phyloP scores from a whole-genome alignment of 2,797 vertebrate species.

The Danionella dracula region DNA sequence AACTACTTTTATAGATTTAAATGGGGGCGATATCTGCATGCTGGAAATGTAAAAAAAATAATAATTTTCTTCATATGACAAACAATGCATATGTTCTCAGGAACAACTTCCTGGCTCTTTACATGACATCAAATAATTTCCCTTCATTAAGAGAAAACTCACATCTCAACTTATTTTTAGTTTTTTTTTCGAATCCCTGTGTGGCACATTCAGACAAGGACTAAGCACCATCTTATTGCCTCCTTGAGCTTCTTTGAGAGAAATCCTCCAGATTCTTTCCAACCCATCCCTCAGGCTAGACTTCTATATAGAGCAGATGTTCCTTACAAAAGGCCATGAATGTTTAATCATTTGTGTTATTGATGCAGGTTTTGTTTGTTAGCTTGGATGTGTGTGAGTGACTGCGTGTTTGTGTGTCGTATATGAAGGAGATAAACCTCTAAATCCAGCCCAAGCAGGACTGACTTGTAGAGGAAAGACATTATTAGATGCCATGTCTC shows the following conservation, averaged over 20 bases:
- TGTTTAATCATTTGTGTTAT: slow-evolving; percentile 86
- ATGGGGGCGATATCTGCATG: too few relatives aligned
- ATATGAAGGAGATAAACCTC: slow-evolving; percentile 35
- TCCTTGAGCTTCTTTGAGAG: slow-evolving; percentile 66
- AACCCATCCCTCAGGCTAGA: slow-evolving; percentile 69
- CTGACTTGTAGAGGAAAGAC: slow-evolving; percentile 34
- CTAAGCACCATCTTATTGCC: slow-evolving; percentile 71
- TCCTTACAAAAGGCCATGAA: slow-evolving; percentile 77
- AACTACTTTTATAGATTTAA: too few relatives aligned
- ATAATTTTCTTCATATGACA: too few relatives aligned
- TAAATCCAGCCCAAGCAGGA: slow-evolving; percentile 27
- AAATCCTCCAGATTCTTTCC: slow-evolving; percentile 73
- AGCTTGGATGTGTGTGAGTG: slow-evolving; percentile 39
- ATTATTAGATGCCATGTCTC: slow-evolving; percentile 35
- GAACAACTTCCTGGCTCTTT: neutral
- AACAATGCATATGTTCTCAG: neutral
- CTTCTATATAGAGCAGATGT: slow-evolving; percentile 74
- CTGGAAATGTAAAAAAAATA: too few relatives aligned
- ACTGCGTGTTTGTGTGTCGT: slow-evolving; percentile 45
- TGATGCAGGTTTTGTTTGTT: slow-evolving; percentile 76
- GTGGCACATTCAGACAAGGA: slow-evolving; percentile 48
- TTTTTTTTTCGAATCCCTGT: slow-evolving; percentile 58
- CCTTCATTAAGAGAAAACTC: neutral
- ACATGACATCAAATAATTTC: neutral
- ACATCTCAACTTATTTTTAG: slow-evolving; percentile 1